These are phyloP conservation scores for Sialia sialis DNA, from an alignment of 2,113 vertebrate species.

Conservation along the genomic window DNA sequence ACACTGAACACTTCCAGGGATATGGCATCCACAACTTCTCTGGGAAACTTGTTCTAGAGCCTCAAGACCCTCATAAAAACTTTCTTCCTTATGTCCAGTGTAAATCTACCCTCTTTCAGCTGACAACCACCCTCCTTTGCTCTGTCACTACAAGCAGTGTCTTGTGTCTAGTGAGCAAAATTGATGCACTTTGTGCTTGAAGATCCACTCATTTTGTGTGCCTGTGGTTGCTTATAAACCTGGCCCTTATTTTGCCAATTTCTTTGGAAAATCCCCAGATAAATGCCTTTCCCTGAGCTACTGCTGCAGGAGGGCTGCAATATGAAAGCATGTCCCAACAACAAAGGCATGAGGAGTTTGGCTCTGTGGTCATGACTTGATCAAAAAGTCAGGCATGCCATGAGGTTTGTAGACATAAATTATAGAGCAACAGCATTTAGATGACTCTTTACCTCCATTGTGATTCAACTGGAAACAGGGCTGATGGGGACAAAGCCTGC, in stretches of 20 bases:
- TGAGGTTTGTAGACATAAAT: background rate
- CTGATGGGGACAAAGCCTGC: background rate
- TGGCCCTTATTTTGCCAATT: background rate
- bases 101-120: background rate
- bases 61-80: background rate
- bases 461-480: background rate
- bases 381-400: background rate
- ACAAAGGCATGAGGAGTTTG: background rate
- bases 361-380: accelerated
- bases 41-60: background rate
- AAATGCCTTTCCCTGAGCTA: background rate
- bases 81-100: background rate
- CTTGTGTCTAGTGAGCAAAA: background rate
- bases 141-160: background rate
- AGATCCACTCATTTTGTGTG: background rate
- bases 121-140: background rate
- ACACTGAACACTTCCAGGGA: background rate
- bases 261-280: background rate
- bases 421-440: background rate
- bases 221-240: background rate
- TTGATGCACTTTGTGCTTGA: background rate
- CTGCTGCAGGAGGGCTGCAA: background rate
- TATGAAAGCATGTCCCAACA: accelerated
- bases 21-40: background rate
- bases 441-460: background rate